Conservation (phyloP, 2,113 vertebrate genomes). For the Platysternon megacephalum region DNA sequence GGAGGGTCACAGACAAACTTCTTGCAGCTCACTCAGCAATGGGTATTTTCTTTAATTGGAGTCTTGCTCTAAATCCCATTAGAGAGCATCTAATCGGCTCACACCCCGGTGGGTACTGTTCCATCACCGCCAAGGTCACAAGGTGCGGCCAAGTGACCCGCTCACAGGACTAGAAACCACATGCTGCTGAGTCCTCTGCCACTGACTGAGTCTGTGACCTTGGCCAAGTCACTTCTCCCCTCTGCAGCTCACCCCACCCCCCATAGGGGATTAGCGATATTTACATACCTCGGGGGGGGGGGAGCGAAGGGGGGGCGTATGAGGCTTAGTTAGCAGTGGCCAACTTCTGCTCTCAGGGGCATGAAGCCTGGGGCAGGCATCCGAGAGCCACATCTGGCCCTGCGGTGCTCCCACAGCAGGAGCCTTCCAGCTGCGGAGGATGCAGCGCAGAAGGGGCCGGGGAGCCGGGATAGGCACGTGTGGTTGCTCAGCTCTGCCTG, state of each 20-base stretch:
- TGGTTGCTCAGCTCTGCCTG: neutral
- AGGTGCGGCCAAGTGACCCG: neutral
- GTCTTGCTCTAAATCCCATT: neutral
- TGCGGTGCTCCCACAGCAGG: neutral
- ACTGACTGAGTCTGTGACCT: neutral
- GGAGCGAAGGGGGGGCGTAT: too few relatives aligned
- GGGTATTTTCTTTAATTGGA: neutral
- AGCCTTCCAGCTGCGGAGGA: neutral
- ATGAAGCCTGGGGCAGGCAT: neutral
- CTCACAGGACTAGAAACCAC: neutral
- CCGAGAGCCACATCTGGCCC: neutral
- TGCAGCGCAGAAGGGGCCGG: neutral
- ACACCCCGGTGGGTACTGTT: neutral
- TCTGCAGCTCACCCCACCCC: neutral
- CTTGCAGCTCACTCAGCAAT: neutral
- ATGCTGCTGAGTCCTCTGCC: neutral
- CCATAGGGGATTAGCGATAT: accelerated
- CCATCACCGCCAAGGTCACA: neutral
- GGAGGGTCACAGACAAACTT: neutral
- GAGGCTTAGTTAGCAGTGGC: too few relatives aligned
- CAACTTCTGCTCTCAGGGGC: neutral
- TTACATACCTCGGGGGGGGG: too few relatives aligned
- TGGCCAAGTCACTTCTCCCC: neutral
- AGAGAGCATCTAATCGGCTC: neutral
- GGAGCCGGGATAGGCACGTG: neutral